These are phyloP conservation scores for Aphis craccivora DNA, from an alignment of 1,140 invertebrate species.

Conservation along the genomic window DNA sequence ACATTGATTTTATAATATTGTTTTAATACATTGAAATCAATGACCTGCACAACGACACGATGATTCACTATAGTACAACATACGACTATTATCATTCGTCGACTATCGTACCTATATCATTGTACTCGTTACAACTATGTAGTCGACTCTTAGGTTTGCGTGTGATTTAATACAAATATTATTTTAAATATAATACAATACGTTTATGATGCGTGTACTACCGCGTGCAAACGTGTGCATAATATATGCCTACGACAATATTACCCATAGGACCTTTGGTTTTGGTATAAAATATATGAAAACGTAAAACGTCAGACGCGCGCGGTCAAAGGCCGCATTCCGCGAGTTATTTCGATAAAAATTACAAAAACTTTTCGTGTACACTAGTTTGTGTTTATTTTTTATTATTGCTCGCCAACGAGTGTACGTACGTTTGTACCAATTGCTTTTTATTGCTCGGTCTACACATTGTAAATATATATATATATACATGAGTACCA, in stretches of 20 bases:
- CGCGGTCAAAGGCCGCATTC: not conserved
- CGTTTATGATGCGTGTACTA: too few relatives aligned
- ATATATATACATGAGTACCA: not conserved
- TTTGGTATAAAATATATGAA: not conserved
- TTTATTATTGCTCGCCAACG: not conserved
- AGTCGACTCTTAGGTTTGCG: not conserved
- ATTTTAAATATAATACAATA: too few relatives aligned
- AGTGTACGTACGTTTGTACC: not conserved
- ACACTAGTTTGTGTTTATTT: not conserved
- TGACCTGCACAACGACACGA: not conserved
- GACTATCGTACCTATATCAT: not conserved
- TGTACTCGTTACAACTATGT: not conserved
- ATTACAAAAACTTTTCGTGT: slow-evolving; percentile 29
- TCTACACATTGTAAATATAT: not conserved
- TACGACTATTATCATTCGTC: not conserved
- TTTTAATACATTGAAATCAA: not conserved
- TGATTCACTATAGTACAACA: not conserved
- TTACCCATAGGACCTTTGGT: not conserved
- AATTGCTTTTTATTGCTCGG: slow-evolving; percentile 40
- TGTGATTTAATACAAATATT: not conserved
- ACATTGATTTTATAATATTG: not conserved
- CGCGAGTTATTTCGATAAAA: not conserved
- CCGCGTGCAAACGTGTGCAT: not conserved
- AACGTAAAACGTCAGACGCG: slow-evolving; percentile 7
- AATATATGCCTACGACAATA: not conserved